Evolutionary conservation across 1,140 invertebrate genomes (phyloP).

Genomic region (Leptopilina clavipes): DNA sequence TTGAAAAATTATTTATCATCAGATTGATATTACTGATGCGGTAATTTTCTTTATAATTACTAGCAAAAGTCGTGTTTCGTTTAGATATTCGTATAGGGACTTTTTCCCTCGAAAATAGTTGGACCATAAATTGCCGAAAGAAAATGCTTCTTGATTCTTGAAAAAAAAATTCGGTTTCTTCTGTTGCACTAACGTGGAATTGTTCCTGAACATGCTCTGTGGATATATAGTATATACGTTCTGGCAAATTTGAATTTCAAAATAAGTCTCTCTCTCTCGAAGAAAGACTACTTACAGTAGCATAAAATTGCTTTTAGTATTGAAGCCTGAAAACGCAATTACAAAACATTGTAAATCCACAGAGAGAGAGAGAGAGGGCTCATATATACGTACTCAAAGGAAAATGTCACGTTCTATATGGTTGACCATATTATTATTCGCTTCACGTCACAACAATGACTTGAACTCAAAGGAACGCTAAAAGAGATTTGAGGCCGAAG

Average conservation of each 20-base stretch:
- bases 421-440: slow-evolving; percentile 33
- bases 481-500: slow-evolving; percentile 25
- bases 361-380: neutral
- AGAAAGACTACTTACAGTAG: neutral
- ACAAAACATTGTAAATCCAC: slow-evolving; percentile 29
- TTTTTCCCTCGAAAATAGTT: too few relatives aligned
- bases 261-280: neutral
- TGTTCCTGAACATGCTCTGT: neutral
- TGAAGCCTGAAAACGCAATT: slow-evolving; percentile 9
- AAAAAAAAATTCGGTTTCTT: neutral
- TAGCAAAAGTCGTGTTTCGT: too few relatives aligned
- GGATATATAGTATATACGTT: neutral
- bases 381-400: slow-evolving; percentile 23
- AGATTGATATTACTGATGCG: too few relatives aligned
- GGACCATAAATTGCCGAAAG: neutral
- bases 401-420: slow-evolving; percentile 27
- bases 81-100: too few relatives aligned
- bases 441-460: slow-evolving; percentile 31
- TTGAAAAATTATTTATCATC: too few relatives aligned
- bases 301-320: slow-evolving; percentile 7
- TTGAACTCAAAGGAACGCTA: slow-evolving; percentile 25
- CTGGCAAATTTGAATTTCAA: slow-evolving; percentile 31
- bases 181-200: neutral
- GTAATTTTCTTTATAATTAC: too few relatives aligned
- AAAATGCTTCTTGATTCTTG: neutral